Evolutionary conservation across 2,113 vertebrate species (phyloP), one percentile per base, ranked within the genome.

Genomic region (Athene noctua): DNA sequence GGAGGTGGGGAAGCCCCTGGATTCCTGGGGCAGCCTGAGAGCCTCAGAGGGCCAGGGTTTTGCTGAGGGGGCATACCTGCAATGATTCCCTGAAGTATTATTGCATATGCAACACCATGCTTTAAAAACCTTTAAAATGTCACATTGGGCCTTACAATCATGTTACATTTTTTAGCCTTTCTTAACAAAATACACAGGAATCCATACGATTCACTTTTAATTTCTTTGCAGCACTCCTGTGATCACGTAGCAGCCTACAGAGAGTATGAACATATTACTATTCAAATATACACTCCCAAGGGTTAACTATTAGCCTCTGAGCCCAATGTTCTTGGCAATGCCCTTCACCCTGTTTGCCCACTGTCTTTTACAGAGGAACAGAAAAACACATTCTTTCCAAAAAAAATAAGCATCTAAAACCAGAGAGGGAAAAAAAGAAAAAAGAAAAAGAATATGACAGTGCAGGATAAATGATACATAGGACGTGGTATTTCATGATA

Each of bases 1-100:
- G 46, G 46, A 21, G 46, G 46, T 47, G 46, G 46, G 46, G 46
- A 47, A 47, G 46, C 19, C 17, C 46, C 46, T 47, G 46, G 46
- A 47, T 47, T 47, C 46, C 20, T 47, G 19, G 46, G 20, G 20
- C 19, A 47, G 46, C 46, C 46, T 10, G 20, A 47, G 10, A 19
- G 46, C 20, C 46, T 47, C 19, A 47, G 46, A 47, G 18, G 20
- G 46, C 46, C 46, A 47, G 46, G 20, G 20, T 47, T 47, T 47
- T 47, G 46, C 46, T 47, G 20, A 47, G 46, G 46, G 18, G 0
- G 49, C 1, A 0, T 14, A 71, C 0, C 1, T 27, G 14, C 61
- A 92, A 13, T 16, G 58, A 9, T 40, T 80, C 13, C 47, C 18
- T 12, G 5, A 13, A 4, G 9, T 40, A 44, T 11, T 55, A 78